Conservation (phyloP, 1,140 invertebrate genomes). For the Oscheius sp. region DNA sequence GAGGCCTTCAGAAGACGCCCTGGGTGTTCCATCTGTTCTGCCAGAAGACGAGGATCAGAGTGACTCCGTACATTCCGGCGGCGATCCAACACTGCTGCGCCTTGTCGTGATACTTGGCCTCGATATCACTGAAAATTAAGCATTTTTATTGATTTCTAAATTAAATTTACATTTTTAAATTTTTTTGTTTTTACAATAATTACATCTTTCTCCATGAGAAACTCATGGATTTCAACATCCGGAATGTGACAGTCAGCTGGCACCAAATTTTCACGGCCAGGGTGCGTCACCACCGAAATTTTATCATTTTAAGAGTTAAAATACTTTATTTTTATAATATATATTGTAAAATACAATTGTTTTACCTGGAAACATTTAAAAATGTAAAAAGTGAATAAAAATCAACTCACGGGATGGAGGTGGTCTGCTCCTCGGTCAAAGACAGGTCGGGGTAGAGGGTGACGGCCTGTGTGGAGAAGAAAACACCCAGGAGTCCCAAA, state of each 20-base stretch:
- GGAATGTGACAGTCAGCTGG: no score
- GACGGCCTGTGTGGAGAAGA: conserved; percentile 58
- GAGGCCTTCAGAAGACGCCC: conserved; percentile 16
- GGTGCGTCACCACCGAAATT: no score
- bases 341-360: no score
- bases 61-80: conserved; percentile 59
- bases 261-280: no score
- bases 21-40: conserved; percentile 56
- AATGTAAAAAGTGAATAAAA: background rate
- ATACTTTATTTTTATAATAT: no score
- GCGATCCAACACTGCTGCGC: conserved; percentile 60
- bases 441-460: conserved; percentile 58
- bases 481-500: conserved; percentile 56
- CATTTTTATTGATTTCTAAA: background rate
- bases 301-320: no score
- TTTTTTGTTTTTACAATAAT: no score
- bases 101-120: conserved; percentile 52
- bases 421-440: conserved; percentile 42
- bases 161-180: no score
- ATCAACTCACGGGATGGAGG: conserved; percentile 21
- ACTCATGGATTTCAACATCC: no score
- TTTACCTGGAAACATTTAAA: no score
- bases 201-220: no score
- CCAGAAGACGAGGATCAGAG: conserved; percentile 59
- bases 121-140: conserved; percentile 45